Percentiles rank a stretch among this genome's conserved stretches.
These are phyloP conservation scores for Phalloptychus januarius DNA, from an alignment of 2,797 vertebrate species.

Conservation along the genomic window DNA sequence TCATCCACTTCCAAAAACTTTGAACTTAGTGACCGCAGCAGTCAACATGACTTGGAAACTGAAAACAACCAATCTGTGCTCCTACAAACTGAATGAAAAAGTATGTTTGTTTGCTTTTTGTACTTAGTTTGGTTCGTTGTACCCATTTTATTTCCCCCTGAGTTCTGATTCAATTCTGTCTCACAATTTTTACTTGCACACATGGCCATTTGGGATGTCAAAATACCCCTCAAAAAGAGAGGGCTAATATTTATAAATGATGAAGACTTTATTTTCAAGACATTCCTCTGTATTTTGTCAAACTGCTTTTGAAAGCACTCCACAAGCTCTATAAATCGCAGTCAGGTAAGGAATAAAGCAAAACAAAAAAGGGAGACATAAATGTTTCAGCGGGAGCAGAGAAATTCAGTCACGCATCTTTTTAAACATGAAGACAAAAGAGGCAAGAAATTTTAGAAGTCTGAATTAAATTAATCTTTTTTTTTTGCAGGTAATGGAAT, in stretches of 20 bases:
- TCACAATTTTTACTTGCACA: conserved; percentile 30
- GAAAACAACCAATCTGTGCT: conserved; percentile 38
- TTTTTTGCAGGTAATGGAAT: neutral
- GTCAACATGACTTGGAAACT: conserved; percentile 65
- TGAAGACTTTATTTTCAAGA: conserved; percentile 37
- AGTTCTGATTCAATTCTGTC: conserved; percentile 5
- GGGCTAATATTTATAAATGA: conserved; percentile 59
- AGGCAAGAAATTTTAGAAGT: neutral
- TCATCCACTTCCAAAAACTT: conserved; percentile 61
- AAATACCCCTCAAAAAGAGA: conserved; percentile 27
- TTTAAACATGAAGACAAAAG: neutral
- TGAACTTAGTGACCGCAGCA: conserved; percentile 55
- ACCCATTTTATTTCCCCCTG: neutral
- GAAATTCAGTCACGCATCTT: neutral
- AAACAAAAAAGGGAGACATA: conserved; percentile 28
- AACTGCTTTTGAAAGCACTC: conserved; percentile 28
- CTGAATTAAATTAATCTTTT: neutral
- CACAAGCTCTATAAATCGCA: conserved; percentile 12
- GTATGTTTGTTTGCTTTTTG: conserved; percentile 21
- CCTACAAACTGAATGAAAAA: conserved; percentile 18
- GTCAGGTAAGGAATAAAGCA: conserved; percentile 13
- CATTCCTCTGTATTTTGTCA: conserved; percentile 17
- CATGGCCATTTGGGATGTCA: conserved; percentile 28
- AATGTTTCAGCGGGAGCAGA: conserved; percentile 57
- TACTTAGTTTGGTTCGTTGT: conserved; percentile 22